Base-by-base conservation (phyloP, 2,113 vertebrate species). In the Melozone crissalis region DNA sequence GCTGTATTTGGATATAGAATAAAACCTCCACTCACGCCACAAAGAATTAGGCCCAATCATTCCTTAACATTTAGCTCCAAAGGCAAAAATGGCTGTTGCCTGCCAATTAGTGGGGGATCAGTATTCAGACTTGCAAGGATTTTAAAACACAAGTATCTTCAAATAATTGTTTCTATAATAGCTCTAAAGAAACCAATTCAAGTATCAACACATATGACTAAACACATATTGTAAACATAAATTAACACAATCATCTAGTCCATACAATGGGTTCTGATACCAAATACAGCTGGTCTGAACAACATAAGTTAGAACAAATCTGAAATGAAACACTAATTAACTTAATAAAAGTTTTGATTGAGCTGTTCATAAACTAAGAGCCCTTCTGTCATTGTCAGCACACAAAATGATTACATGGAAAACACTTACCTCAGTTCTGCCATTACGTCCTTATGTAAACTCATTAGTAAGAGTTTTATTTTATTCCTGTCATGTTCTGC, bases 381-480 rank as follows among this genome's bases (percentile, higher is more conserved):
- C 3, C 2, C 5, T 65, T 62, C 43, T 84, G 39, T 35, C 31
- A 41, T 5, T 30, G 7, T 63, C 23, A 62, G 15, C 10, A 81
- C 30, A 43, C 54, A 86, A 61, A 93, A 69, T 24, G 14, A 79
- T 28, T 24, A 49, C 13, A 47, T 3, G n/a, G 44, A 76, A 89
- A 89, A 63, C 3, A 27, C 97, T 97, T 54, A 98, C 97, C 97
- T 97, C 37, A 83, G 79, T 94, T 95, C 96, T 88, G 90, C 52
- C 47, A 55, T 54, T 37, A 82, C 4, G 59, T 89, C 82, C 43
- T 63, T 30, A 54, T 55, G 59, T 3, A 96, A 85, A 39, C 78
- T 71, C 69, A 86, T 95, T 19, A 91, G 39, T 28, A 95, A 89
- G 41, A 77, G 62, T 49, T n/a, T 58, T 30, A 51, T n/a, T 88